These are phyloP conservation scores for Coelinius sp. DNA, from an alignment of 2,888 invertebrate species.

Conservation along the genomic window DNA sequence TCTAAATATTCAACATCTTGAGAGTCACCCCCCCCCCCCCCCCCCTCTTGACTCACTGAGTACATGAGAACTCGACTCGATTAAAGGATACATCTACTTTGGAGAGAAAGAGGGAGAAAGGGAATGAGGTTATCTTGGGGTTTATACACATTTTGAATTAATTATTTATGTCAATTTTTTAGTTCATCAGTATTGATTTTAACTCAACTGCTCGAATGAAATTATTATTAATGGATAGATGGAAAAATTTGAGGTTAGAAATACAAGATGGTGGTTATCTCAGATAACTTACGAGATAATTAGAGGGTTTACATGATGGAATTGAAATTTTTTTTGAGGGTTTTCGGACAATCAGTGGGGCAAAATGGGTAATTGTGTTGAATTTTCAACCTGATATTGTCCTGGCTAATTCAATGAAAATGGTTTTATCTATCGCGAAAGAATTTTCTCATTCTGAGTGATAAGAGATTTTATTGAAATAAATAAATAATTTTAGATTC, in stretches of 20 bases:
- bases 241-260: constrained; percentile 39
- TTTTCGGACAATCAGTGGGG: background rate
- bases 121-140: background rate
- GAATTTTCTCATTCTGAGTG: too few species aligned
- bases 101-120: background rate
- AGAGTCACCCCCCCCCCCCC: too few species aligned
- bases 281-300: background rate
- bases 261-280: background rate
- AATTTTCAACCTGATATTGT: too few species aligned
- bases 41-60: constrained; percentile 12
- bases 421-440: too few species aligned
- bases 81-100: constrained; percentile 14
- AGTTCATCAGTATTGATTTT: background rate
- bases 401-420: too few species aligned
- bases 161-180: constrained; percentile 1
- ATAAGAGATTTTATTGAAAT: too few species aligned
- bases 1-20: constrained; percentile 19
- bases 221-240: background rate
- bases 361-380: too few species aligned
- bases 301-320: background rate
- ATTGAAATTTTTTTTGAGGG: background rate
- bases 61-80: constrained; percentile 9
- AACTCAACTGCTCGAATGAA: too few species aligned
- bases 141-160: background rate
- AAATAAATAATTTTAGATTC: too few species aligned